These are phyloP conservation scores for Noctua janthina DNA, from an alignment of 2,888 invertebrate species.

Conservation along the genomic window DNA sequence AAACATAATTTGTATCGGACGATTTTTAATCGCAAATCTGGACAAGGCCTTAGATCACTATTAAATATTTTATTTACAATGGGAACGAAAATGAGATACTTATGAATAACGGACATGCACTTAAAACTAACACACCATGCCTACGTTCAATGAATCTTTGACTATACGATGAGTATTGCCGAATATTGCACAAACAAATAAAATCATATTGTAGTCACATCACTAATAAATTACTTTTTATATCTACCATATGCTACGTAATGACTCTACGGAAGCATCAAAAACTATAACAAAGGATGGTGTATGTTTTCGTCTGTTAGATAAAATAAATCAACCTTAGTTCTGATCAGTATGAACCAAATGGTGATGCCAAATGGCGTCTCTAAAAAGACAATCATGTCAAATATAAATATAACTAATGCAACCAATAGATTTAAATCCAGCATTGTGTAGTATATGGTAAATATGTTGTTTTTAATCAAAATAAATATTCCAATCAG, in stretches of 20 bases:
- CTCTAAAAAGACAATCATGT: background rate
- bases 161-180: constrained; percentile 88
- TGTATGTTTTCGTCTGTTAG: background rate
- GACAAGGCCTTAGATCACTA: constrained; percentile 61
- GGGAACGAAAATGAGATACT: constrained; percentile 67
- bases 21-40: constrained; percentile 63
- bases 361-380: background rate
- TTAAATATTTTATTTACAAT: constrained; percentile 72
- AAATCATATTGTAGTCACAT: constrained; percentile 62
- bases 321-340: background rate
- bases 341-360: background rate
- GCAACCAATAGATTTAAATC: constrained; percentile 20
- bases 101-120: constrained; percentile 76
- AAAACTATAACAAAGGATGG: background rate
- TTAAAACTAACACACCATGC: constrained; percentile 80
- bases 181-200: constrained; percentile 87
- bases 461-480: constrained; percentile 53
- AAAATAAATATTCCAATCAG: constrained; percentile 68
- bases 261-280: constrained; percentile 24
- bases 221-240: constrained; percentile 58
- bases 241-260: constrained; percentile 49
- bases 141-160: constrained; percentile 76
- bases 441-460: constrained; percentile 39
- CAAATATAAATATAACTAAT: constrained; percentile 5
- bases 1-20: constrained; percentile 42